Conservation (phyloP, 2,113 vertebrate genomes). For the Scytalopus superciliaris region DNA sequence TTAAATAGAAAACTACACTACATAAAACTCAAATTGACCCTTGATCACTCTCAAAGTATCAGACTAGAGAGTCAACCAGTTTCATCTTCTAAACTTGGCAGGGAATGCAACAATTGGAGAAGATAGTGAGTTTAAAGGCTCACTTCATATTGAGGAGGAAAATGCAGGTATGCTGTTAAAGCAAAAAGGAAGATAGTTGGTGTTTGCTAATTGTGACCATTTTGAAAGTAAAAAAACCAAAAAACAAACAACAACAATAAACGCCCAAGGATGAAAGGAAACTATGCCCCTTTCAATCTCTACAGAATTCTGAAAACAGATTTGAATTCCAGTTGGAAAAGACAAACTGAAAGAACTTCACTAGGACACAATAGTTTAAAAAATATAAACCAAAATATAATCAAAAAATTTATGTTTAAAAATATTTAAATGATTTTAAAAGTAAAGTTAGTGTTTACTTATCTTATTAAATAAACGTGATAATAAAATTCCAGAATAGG, state of each 20-base stretch:
- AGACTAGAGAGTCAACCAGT: slow-evolving; percentile 11
- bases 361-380: background rate
- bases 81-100: slow-evolving; percentile 33
- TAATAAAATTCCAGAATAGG: background rate
- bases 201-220: slow-evolving; percentile 12
- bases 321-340: background rate
- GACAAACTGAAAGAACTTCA: background rate
- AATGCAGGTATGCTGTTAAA: background rate
- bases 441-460: background rate
- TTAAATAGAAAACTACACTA: slow-evolving; percentile 4
- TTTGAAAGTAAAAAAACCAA: background rate
- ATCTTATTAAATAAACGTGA: background rate
- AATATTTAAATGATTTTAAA: background rate
- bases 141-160: slow-evolving; percentile 19
- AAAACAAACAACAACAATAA: too few species aligned
- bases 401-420: background rate
- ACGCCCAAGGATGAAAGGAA: background rate
- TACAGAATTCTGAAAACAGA: background rate
- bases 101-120: slow-evolving; percentile 36
- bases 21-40: slow-evolving; percentile 27
- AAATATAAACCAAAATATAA: background rate
- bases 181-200: background rate
- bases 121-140: slow-evolving; percentile 8
- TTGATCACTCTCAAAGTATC: background rate
- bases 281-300: background rate